Base-by-base conservation (phyloP, 2,888 invertebrate genomes). In the Amphipoea lucens region DNA sequence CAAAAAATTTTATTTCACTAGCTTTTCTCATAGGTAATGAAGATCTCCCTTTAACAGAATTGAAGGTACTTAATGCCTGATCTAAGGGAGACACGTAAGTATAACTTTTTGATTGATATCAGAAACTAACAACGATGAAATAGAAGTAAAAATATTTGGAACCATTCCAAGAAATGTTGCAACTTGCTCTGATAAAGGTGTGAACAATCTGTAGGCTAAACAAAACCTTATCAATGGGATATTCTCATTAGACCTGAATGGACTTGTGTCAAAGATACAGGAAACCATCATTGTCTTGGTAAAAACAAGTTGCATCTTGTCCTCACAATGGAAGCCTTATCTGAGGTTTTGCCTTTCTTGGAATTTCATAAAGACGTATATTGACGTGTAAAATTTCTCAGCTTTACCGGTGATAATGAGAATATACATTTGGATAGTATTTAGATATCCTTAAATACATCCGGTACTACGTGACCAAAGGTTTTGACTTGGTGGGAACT, bases 321-420 rank as follows among this genome's bases (percentile, higher is more conserved):
- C 54, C 69, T 76, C n/a, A 89, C 87, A 85, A 90, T 87, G 76
- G 80, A 57, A 40, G 63, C 40, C 77, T 88, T 90, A 88, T 89
- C 88, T 81, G 60, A 62, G 71, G 72, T 66, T 12, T 70, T 62
- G 51, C 69, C 87, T 85, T 86, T 86, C 88, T 83, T 80, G 87
- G 90, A 88, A 88, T 79, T 84, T 68, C 84, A 88, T 88, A 85
- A 86, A 86, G 81, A 74, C 84, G 84, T 69, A 77, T 76, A 77
- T 76, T 85, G 89, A 81, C n/a, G 91, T 92, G 93, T 90, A 91
- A 93, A 91, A 88, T 92, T 93, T 90, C 87, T 90, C 92, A 81
- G 72, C 84, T 76, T 68, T 82, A 72, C 73, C 5, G 17, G 62
- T 76, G 87, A 85, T 83, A 87, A 87, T 82, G 70, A 57, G 48